Evolutionary conservation across 2,113 vertebrate species (phyloP), one percentile per base, ranked within the genome.

Genomic region (Seriola dumerili): DNA sequence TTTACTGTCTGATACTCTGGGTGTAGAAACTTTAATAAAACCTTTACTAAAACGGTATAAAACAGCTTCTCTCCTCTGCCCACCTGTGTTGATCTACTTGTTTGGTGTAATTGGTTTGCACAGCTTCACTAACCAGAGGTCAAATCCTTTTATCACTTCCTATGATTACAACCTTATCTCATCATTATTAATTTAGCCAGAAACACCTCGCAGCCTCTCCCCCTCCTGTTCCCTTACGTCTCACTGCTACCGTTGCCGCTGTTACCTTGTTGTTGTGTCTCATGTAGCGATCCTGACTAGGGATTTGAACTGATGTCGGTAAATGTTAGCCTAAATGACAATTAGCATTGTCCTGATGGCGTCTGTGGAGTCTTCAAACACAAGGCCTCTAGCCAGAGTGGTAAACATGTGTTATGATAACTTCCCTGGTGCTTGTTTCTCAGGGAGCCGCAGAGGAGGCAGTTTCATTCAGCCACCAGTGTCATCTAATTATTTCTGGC

Each of bases 401-500:
- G 86, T 84, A 85, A 93, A 91, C 93, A 90, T 86, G 88, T 85
- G 91, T 85, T 87, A 38, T 78, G 85, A 83, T 86, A 83, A 90
- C 87, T 83, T 91, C 88, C 76, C 88, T 42, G 46, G 84, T 68
- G 86, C 64, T 84, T 55, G 65, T 87, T 82, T 84, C 86, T 78
- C 42, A 66, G 83, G 58, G 68, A 44, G 78, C 44, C 58, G 16
- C 57, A 23, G 73, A 57, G 72, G 71, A 76, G 69, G 66, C 58
- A 0, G 66, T 78, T 87, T 83, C 83, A 83, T 85, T 91, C 81
- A 83, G 82, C 80, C 85, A 85, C 85, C 74, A 76, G 73, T 89
- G 88, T 92, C 72, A 71, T 85, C 91, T 93, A 90, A 94, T 94
- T 93, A 94, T 88, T 87, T 89, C 78, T 71, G 61, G 68, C 86